phyloP scores from a whole-genome alignment of 2,888 invertebrate genomes.

The Meghimatium bilineatum region DNA sequence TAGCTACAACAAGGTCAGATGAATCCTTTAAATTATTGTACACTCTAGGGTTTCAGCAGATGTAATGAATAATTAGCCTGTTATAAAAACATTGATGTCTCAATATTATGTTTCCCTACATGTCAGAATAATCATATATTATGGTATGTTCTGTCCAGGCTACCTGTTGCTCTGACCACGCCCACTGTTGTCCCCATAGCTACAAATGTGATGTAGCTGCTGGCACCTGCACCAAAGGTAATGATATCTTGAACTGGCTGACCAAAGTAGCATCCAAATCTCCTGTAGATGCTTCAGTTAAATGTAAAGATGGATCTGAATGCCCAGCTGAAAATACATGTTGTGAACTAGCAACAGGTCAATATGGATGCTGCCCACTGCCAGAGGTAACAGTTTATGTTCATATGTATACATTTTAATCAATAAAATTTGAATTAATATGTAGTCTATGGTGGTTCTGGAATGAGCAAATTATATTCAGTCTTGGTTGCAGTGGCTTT shows the following conservation, averaged over 20 bases:
- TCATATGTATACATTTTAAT: background rate
- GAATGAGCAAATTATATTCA: too few relatives aligned
- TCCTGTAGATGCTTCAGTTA: slow-evolving; percentile 32
- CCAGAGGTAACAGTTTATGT: slow-evolving; percentile 56
- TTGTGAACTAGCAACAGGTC: slow-evolving; percentile 59
- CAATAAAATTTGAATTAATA: background rate
- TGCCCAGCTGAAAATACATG: slow-evolving; percentile 66
- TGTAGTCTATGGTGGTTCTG: too few relatives aligned
- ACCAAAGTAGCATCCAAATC: slow-evolving; percentile 29
- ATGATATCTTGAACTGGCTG: slow-evolving; percentile 9
- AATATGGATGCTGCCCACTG: slow-evolving; percentile 73
- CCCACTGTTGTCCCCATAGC: slow-evolving; percentile 34
- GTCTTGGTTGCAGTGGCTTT: too few relatives aligned
- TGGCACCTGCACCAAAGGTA: slow-evolving; percentile 17
- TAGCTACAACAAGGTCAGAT: too few relatives aligned
- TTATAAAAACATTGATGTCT: too few relatives aligned
- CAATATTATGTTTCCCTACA: too few relatives aligned
- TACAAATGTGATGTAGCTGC: slow-evolving; percentile 35
- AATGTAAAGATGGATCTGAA: slow-evolving; percentile 55
- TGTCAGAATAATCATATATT: too few relatives aligned
- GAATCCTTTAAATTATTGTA: too few relatives aligned
- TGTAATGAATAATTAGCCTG: too few relatives aligned
- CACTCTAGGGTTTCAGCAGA: too few relatives aligned
- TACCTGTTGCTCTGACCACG: slow-evolving; percentile 21
- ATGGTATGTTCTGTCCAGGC: background rate